phyloP scores from a whole-genome alignment of 2,888 invertebrate genomes.

The Nineta flava region DNA sequence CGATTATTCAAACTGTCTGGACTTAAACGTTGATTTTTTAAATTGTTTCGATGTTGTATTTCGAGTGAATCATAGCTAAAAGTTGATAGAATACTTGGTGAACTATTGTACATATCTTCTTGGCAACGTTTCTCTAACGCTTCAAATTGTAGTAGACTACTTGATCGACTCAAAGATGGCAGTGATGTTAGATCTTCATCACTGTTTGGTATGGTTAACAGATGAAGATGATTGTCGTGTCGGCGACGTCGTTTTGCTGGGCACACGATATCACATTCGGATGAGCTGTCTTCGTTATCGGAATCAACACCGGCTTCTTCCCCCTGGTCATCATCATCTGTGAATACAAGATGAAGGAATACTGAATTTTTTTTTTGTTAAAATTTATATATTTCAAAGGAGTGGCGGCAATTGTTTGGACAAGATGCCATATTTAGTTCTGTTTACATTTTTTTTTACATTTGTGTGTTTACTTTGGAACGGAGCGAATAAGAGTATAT shows the following conservation, averaged over 20 bases:
- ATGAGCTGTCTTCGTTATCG: slow-evolving; percentile 44
- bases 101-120: slow-evolving; percentile 26
- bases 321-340: too few species aligned
- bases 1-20: slow-evolving; percentile 33
- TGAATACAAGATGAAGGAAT: too few species aligned
- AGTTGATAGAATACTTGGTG: slow-evolving; percentile 32
- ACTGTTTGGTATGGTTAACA: slow-evolving; percentile 12
- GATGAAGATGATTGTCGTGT: slow-evolving; percentile 24
- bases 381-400: slow-evolving; percentile 4
- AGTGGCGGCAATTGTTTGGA: background rate
- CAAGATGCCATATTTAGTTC: too few species aligned
- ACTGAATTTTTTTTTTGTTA: background rate
- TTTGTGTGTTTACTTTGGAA: too few species aligned
- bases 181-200: slow-evolving; percentile 19
- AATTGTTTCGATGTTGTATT: slow-evolving; percentile 21
- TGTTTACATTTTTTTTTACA: too few species aligned
- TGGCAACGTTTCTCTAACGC: slow-evolving; percentile 58
- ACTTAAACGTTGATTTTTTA: slow-evolving; percentile 24
- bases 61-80: slow-evolving; percentile 37
- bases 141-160: slow-evolving; percentile 72
- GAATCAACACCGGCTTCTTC: too few species aligned
- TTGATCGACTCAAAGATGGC: slow-evolving; percentile 57
- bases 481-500: too few species aligned
- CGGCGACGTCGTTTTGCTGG: slow-evolving; percentile 57
- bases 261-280: slow-evolving; percentile 59